phyloP scores from a whole-genome alignment of 1,140 invertebrate genomes.

The Brachionus sp. region DNA sequence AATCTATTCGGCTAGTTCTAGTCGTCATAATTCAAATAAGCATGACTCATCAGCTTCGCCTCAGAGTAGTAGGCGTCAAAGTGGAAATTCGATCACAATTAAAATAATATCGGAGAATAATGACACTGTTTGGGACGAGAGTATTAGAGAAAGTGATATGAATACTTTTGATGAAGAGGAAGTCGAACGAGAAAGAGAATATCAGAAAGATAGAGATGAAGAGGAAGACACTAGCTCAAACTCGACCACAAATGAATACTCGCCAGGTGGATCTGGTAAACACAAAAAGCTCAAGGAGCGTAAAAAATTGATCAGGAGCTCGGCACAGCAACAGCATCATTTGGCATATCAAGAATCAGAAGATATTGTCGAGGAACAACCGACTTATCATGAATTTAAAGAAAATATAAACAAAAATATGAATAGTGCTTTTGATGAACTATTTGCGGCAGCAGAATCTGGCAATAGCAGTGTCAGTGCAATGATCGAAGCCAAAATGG shows the following conservation, averaged over 20 bases:
- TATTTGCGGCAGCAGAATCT: constrained; percentile 31
- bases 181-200: constrained; percentile 19
- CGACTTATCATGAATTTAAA: neutral
- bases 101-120: constrained; percentile 30
- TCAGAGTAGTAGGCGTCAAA: neutral
- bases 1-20: neutral
- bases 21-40: constrained; percentile 17
- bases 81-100: constrained; percentile 41
- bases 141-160: neutral
- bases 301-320: constrained; percentile 14
- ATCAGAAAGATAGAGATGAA: constrained; percentile 3
- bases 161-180: constrained; percentile 29
- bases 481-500: constrained; percentile 43
- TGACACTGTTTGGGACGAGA: neutral
- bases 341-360: constrained; percentile 36
- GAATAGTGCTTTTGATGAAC: constrained; percentile 44
- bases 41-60: constrained; percentile 15
- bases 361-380: neutral
- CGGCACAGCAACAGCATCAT: constrained; percentile 11
- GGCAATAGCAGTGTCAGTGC: constrained; percentile 24
- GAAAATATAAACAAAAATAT: neutral
- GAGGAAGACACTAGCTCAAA: constrained; percentile 5
- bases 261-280: neutral
- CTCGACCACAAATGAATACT: neutral
- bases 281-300: constrained; percentile 38